phyloP scores from a whole-genome alignment of 2,113 vertebrate genomes.

The Eleginops maclovinus region DNA sequence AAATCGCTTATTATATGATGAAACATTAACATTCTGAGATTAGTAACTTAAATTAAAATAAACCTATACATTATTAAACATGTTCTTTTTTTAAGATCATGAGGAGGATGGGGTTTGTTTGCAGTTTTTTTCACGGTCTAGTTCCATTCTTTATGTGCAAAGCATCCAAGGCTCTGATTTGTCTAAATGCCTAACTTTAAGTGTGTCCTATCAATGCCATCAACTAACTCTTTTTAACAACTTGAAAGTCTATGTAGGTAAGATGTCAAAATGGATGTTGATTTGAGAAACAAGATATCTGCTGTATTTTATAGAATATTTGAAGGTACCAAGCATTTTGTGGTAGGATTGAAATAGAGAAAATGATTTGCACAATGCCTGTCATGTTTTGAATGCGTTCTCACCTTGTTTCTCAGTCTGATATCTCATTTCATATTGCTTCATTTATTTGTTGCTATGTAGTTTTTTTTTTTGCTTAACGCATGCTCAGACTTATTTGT shows the following conservation, averaged over 20 bases:
- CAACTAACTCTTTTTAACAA: conserved; percentile 32
- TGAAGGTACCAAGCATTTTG: conserved; percentile 51
- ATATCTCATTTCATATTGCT: conserved; percentile 34
- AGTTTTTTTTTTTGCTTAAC: conserved; percentile 34
- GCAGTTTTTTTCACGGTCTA: conserved; percentile 16
- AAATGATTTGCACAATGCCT: conserved; percentile 47
- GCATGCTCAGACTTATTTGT: conserved; percentile 54
- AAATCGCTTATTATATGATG: conserved; percentile 56
- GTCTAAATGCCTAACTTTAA: conserved; percentile 63
- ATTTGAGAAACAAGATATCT: conserved; percentile 51
- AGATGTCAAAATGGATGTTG: conserved; percentile 44
- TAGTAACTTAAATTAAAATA: conserved; percentile 67
- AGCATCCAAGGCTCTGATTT: conserved; percentile 47
- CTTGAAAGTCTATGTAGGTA: conserved; percentile 11
- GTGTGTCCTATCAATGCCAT: conserved; percentile 48
- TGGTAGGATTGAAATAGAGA: conserved; percentile 29
- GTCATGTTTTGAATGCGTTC: conserved; percentile 44
- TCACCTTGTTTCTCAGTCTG: conserved; percentile 42
- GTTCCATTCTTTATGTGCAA: conserved; percentile 27
- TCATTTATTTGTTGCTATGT: conserved; percentile 31
- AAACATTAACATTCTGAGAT: conserved; percentile 68
- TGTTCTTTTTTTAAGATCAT: conserved; percentile 26
- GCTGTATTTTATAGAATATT: conserved; percentile 70
- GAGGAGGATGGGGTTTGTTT: conserved; percentile 40
- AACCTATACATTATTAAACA: conserved; percentile 39